Evolutionary conservation across 2,797 vertebrate species (phyloP).

Genomic region (Cephalopachus bancanus): DNA sequence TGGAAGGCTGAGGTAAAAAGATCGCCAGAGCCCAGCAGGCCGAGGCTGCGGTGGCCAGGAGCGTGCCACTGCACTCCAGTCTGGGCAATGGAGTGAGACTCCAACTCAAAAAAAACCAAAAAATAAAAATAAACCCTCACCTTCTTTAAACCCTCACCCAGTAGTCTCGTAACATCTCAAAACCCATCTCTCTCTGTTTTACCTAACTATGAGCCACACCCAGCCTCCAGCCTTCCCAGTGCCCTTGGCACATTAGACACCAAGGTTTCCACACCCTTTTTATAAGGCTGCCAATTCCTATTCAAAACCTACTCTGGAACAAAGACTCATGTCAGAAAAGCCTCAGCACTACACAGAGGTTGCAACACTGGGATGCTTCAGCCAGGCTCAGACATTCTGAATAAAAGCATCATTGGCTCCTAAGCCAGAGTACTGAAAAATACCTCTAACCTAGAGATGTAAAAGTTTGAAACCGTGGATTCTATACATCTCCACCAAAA

Average conservation of each 20-base stretch:
- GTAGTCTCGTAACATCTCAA: not conserved
- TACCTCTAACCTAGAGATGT: not conserved
- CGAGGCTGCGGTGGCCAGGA: too few relatives aligned
- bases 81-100: too few relatives aligned
- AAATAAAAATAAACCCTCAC: too few relatives aligned
- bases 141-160: not conserved
- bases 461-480: not conserved
- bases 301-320: conserved; percentile 44
- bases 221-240: not conserved
- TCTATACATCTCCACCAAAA: not conserved
- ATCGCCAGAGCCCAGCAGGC: too few relatives aligned
- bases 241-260: not conserved
- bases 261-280: not conserved
- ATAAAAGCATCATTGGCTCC: conserved; percentile 67
- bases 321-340: conserved; percentile 65
- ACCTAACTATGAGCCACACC: not conserved
- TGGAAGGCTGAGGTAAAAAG: too few relatives aligned
- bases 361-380: conserved; percentile 78
- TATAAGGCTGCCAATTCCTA: not conserved
- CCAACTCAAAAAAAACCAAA: too few relatives aligned
- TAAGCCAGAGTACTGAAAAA: conserved; percentile 68
- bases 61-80: too few relatives aligned
- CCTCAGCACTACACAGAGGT: conserved; percentile 72
- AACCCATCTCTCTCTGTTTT: conserved; percentile 36
- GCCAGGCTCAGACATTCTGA: conserved; percentile 75